These are phyloP conservation scores for Zele albiditarsus DNA, from an alignment of 2,888 invertebrate species.

Conservation along the genomic window DNA sequence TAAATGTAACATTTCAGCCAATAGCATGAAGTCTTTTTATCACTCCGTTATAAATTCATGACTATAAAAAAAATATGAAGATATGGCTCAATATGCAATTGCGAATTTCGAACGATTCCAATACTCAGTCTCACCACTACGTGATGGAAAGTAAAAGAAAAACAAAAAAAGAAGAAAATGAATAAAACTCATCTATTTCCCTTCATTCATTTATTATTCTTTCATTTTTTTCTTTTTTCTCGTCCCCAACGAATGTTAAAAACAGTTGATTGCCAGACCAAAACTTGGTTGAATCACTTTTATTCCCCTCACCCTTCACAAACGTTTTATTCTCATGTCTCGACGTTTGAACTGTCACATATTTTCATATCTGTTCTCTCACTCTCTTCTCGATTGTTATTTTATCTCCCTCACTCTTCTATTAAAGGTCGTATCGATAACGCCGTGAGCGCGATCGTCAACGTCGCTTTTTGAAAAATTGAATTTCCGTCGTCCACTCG, in stretches of 20 bases:
- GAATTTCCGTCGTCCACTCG: constrained; percentile 32
- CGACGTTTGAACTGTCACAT: background rate
- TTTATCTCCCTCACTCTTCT: background rate
- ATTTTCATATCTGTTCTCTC: background rate
- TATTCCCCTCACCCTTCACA: background rate
- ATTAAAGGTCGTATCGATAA: constrained; percentile 10
- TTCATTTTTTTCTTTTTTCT: background rate
- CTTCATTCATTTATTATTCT: background rate
- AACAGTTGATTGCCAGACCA: background rate
- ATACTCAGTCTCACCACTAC: too few species aligned
- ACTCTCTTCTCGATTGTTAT: background rate
- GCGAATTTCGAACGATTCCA: too few species aligned
- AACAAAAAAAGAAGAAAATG: background rate
- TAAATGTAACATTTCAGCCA: too few species aligned
- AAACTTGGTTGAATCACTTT: background rate
- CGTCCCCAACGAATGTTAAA: background rate
- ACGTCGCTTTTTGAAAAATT: constrained; percentile 30
- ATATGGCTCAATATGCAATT: too few species aligned
- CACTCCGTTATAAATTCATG: too few species aligned
- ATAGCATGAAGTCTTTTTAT: too few species aligned
- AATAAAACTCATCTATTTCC: background rate
- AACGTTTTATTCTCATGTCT: constrained; percentile 9
- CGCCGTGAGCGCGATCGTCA: background rate
- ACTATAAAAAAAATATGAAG: too few species aligned
- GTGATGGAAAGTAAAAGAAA: too few species aligned